Evolutionary conservation across 1,140 invertebrate species (phyloP).

Genomic region (Diplogasteroides magnus): DNA sequence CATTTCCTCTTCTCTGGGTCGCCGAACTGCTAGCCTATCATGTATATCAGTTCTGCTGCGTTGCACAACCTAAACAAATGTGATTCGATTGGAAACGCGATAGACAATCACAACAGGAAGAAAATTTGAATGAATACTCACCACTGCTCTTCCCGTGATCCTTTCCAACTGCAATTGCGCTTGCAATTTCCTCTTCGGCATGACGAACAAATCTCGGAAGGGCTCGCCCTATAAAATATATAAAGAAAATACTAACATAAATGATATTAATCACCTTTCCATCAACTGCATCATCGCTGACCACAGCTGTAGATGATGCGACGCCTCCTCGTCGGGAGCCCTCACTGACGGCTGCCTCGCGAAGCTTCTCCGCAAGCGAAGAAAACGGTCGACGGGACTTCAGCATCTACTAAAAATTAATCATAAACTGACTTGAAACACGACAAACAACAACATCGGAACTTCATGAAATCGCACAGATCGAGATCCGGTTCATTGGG

Average conservation of each 20-base stretch:
- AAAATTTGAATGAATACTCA: constrained; percentile 8
- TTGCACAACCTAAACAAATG: not conserved
- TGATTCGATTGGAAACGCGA: not conserved
- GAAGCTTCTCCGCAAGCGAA: not conserved
- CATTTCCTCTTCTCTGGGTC: constrained; percentile 64
- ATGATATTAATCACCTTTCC: not conserved
- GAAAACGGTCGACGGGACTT: not conserved
- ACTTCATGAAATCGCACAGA: too few relatives aligned
- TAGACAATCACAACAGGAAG: not conserved
- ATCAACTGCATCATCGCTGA: not conserved
- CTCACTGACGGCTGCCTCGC: not conserved
- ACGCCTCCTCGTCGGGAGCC: not conserved
- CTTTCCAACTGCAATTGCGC: constrained; percentile 38
- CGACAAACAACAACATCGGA: too few relatives aligned
- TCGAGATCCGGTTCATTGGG: too few relatives aligned
- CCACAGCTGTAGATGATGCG: not conserved
- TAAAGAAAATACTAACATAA: not conserved
- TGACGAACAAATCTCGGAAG: constrained; percentile 40
- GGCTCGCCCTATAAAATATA: constrained; percentile 28
- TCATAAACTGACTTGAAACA: too few relatives aligned
- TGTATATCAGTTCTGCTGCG: constrained; percentile 21
- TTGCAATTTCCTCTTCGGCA: constrained; percentile 44
- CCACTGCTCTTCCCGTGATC: constrained; percentile 33
- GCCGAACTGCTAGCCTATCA: constrained; percentile 27
- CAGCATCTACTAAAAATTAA: too few relatives aligned